A percentile compares a stretch with the other conserved stretches of the same genome.
Evolutionary conservation across 2,113 vertebrate species (phyloP).

Genomic region (Petromus typicus): DNA sequence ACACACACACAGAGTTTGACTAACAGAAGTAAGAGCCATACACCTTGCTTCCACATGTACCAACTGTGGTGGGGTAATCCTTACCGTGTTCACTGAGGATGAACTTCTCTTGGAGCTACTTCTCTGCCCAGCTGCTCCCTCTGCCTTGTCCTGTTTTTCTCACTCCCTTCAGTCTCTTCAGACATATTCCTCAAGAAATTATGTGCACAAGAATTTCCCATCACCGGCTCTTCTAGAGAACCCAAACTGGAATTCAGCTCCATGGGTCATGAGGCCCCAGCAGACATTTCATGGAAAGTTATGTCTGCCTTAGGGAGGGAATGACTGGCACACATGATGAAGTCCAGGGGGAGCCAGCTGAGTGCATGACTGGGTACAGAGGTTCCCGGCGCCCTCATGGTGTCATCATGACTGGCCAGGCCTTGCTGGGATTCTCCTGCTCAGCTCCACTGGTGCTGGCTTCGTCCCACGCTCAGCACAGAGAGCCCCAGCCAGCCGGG

Average conservation of each 20-base stretch:
- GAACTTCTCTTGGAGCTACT: neutral
- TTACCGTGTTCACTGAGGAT: neutral
- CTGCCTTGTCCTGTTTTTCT: neutral
- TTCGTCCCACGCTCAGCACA: slow-evolving; percentile 36
- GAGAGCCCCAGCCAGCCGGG: neutral
- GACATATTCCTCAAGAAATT: neutral
- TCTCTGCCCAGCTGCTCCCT: neutral
- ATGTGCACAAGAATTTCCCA: neutral
- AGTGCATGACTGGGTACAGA: neutral
- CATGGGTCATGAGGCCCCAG: neutral
- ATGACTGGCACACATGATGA: neutral
- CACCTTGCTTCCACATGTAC: neutral
- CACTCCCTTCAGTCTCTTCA: neutral
- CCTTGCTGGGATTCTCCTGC: slow-evolving; percentile 43
- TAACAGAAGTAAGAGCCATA: neutral
- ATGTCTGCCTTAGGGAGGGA: slow-evolving; percentile 49
- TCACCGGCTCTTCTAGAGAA: neutral
- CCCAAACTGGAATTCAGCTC: neutral
- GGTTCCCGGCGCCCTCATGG: no score
- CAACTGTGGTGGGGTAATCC: fast-evolving
- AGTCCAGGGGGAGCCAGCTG: neutral
- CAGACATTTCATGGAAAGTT: slow-evolving; percentile 42
- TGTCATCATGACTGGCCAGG: slow-evolving; percentile 17
- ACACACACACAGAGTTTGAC: neutral
- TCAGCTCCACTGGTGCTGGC: slow-evolving; percentile 32